Evolutionary conservation across 1,140 invertebrate species (phyloP).

Genomic region (Halictus rubicundus): DNA sequence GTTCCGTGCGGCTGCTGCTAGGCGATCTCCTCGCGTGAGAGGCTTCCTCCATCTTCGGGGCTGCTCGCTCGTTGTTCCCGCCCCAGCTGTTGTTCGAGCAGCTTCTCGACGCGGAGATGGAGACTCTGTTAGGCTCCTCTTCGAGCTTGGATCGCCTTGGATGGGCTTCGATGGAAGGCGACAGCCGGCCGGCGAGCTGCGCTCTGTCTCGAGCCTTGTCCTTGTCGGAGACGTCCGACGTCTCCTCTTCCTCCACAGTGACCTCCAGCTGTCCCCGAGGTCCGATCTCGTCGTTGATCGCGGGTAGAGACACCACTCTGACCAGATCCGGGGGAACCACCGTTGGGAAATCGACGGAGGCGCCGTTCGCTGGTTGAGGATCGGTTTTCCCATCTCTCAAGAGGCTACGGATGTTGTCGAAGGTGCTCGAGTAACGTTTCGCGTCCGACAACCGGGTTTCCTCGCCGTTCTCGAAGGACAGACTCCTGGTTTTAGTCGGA

Average conservation of each 20-base stretch:
- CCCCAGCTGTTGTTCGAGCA: conserved; percentile 67
- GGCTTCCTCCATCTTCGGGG: conserved; percentile 44
- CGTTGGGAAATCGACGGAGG: conserved; percentile 79
- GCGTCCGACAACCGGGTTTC: conserved; percentile 82
- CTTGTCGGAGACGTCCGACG: conserved; percentile 68
- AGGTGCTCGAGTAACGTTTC: conserved; percentile 88
- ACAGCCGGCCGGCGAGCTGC: conserved; percentile 35
- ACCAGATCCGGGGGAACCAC: conserved; percentile 83
- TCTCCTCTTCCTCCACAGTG: conserved; percentile 72
- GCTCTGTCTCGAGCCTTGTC: conserved; percentile 64
- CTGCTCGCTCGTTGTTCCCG: neutral
- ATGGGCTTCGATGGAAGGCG: conserved; percentile 15
- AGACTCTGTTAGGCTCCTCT: conserved; percentile 7
- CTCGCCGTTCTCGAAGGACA: conserved; percentile 76
- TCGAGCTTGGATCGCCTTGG: neutral
- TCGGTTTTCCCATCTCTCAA: conserved; percentile 82
- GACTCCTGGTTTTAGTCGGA: conserved; percentile 75
- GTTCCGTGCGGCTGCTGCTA: conserved; percentile 14
- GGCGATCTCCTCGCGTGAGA: conserved; percentile 4
- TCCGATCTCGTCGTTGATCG: conserved; percentile 79
- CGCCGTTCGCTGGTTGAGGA: conserved; percentile 79
- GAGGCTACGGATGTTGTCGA: conserved; percentile 89
- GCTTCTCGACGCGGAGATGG: conserved; percentile 8
- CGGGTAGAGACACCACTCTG: conserved; percentile 85
- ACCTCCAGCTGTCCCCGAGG: conserved; percentile 66